These are phyloP conservation scores for Anagyrus pseudococci DNA, from an alignment of 2,888 invertebrate genomes.

Conservation along the genomic window DNA sequence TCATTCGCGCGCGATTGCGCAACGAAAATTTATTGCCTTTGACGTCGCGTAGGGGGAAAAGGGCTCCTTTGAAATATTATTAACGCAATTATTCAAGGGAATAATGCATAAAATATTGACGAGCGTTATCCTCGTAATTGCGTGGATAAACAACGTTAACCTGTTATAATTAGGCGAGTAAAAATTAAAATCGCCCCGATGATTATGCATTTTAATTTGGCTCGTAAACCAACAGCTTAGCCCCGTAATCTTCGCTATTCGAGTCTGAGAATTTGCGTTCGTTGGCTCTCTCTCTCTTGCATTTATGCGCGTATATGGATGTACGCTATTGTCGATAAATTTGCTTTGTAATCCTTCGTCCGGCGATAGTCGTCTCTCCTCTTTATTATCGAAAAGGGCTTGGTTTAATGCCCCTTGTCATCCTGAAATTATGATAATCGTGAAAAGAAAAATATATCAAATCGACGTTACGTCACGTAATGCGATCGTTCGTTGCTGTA, in stretches of 20 bases:
- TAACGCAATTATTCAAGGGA: not conserved
- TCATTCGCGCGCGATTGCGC: not conserved
- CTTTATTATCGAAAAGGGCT: not conserved
- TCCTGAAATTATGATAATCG: too few species aligned
- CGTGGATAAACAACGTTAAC: not conserved
- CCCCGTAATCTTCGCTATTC: slow-evolving; percentile 23
- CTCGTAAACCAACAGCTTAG: slow-evolving; percentile 41
- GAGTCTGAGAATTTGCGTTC: slow-evolving; percentile 20
- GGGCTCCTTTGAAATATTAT: too few species aligned
- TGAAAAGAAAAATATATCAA: too few species aligned
- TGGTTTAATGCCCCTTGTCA: not conserved
- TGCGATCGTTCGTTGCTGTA: too few species aligned
- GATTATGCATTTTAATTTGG: slow-evolving; percentile 38
- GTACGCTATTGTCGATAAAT: slow-evolving; percentile 21
- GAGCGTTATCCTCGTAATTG: too few species aligned
- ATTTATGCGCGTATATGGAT: not conserved
- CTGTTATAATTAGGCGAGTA: not conserved
- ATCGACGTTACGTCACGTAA: too few species aligned
- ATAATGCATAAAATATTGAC: not conserved
- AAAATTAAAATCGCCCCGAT: slow-evolving; percentile 16
- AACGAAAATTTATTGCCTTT: not conserved
- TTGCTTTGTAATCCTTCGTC: slow-evolving; percentile 2
- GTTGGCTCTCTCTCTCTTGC: slow-evolving; percentile 5
- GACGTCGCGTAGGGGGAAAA: too few species aligned
- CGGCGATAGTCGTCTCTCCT: too few species aligned